Evolutionary conservation across 2,888 invertebrate genomes (phyloP).

Genomic region (Hirtodrosophila duncani): DNA sequence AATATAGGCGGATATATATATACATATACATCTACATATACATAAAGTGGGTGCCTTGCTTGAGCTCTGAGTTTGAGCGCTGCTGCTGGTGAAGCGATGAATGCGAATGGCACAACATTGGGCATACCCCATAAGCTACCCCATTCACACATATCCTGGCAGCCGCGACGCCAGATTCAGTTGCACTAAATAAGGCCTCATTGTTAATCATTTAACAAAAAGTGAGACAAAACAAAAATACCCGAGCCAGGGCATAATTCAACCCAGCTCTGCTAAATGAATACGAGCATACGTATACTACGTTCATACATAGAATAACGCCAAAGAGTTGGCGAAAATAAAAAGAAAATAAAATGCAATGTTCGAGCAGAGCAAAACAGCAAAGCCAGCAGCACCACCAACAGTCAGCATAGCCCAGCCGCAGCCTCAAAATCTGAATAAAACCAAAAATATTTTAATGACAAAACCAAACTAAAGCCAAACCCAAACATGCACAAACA

Average conservation of each 20-base stretch:
- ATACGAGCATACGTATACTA: no score
- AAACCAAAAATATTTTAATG: constrained; percentile 70
- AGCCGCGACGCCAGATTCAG: neutral
- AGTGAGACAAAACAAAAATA: constrained; percentile 42
- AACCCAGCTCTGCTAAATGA: constrained; percentile 29
- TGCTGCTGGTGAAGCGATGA: neutral
- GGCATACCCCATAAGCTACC: no score
- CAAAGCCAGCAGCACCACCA: constrained; percentile 7
- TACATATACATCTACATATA: no score
- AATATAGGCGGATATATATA: no score
- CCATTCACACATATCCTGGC: neutral
- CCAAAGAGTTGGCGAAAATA: constrained; percentile 45
- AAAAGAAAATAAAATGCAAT: constrained; percentile 36
- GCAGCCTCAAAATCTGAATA: constrained; percentile 55
- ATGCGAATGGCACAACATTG: neutral
- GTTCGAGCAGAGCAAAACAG: neutral
- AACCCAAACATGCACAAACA: constrained; percentile 57
- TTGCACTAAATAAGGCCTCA: constrained; percentile 43
- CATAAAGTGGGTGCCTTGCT: no score
- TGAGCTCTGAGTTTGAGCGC: no score
- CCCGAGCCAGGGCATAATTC: constrained; percentile 47
- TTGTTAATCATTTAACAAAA: constrained; percentile 69
- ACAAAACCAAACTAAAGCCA: constrained; percentile 52
- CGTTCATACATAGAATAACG: constrained; percentile 53
- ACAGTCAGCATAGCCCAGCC: constrained; percentile 10